Evolutionary conservation across 1,140 invertebrate species (phyloP).

Genomic region (Papilio machaon): DNA sequence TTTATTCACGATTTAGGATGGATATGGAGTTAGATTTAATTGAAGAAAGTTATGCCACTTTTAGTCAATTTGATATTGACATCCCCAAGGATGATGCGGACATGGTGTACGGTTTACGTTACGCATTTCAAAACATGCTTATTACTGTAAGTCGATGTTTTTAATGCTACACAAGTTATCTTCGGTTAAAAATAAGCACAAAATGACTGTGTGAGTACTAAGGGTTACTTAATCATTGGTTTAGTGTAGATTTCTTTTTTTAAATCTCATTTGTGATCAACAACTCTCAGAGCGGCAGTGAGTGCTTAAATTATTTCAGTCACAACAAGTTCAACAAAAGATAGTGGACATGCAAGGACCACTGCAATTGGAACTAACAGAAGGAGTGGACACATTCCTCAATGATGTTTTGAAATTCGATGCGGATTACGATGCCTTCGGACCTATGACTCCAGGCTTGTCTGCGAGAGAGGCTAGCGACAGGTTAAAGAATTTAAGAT

Average conservation of each 20-base stretch:
- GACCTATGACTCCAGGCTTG: conserved; percentile 92
- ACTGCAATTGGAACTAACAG: conserved; percentile 86
- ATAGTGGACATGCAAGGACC: conserved; percentile 90
- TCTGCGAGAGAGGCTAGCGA: conserved; percentile 92
- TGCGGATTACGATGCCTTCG: conserved; percentile 87
- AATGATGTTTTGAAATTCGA: conserved; percentile 88
- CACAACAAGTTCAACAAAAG: conserved; percentile 86
- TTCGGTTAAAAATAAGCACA: neutral
- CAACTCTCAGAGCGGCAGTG: neutral
- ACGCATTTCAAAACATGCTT: conserved; percentile 90
- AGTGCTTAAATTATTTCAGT: conserved; percentile 70
- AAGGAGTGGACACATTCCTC: conserved; percentile 87
- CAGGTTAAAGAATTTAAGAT: conserved; percentile 69
- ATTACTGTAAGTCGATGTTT: conserved; percentile 81
- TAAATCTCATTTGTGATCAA: neutral
- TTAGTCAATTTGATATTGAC: conserved; percentile 87
- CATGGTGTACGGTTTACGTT: conserved; percentile 88
- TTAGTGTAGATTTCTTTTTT: neutral
- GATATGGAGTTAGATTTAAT: conserved; percentile 89
- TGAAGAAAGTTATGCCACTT: conserved; percentile 90
- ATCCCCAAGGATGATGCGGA: conserved; percentile 91
- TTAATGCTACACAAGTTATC: neutral
- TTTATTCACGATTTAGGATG: conserved; percentile 80
- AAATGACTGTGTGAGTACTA: neutral
- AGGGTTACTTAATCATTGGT: too few species aligned